Conservation (phyloP, 2,797 vertebrate species). For the Poecilia picta region DNA sequence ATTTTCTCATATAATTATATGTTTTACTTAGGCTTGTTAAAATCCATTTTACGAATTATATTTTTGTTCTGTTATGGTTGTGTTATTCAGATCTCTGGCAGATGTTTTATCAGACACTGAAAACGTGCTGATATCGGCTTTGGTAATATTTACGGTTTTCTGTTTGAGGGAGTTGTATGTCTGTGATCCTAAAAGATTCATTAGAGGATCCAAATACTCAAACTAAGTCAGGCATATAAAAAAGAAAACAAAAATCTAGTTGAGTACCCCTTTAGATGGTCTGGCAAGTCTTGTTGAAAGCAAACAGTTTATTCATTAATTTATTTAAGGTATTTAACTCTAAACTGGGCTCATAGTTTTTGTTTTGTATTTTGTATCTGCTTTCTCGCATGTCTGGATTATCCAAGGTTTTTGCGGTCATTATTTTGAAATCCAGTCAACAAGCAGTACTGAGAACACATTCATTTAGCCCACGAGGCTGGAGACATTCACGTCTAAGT, state of each 20-base stretch:
- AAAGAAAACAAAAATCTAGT: conserved; percentile 16
- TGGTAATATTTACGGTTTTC: conserved; percentile 44
- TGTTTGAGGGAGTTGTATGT: conserved; percentile 40
- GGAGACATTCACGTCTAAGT: conserved; percentile 15
- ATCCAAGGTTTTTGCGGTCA: background rate
- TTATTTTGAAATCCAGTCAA: conserved; percentile 5
- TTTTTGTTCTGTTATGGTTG: conserved; percentile 50
- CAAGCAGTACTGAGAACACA: conserved; percentile 5
- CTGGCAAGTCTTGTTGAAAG: conserved; percentile 31
- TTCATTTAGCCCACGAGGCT: conserved; percentile 5
- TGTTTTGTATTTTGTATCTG: conserved; percentile 1
- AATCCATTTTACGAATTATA: conserved; percentile 31
- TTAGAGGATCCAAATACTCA: conserved; percentile 44
- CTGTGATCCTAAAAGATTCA: conserved; percentile 65
- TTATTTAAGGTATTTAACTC: conserved; percentile 13
- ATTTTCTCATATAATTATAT: background rate
- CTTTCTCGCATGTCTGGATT: conserved; percentile 5
- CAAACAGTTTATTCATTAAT: conserved; percentile 7
- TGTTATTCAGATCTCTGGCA: conserved; percentile 68
- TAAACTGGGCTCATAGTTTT: conserved; percentile 13
- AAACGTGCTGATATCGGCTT: conserved; percentile 28
- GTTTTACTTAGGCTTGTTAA: background rate
- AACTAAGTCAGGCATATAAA: conserved; percentile 57
- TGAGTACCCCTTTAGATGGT: conserved; percentile 40
- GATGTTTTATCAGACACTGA: conserved; percentile 36